Evolutionary conservation across 2,797 vertebrate genomes (phyloP).

Genomic region (Dromococcyx pavoninus): DNA sequence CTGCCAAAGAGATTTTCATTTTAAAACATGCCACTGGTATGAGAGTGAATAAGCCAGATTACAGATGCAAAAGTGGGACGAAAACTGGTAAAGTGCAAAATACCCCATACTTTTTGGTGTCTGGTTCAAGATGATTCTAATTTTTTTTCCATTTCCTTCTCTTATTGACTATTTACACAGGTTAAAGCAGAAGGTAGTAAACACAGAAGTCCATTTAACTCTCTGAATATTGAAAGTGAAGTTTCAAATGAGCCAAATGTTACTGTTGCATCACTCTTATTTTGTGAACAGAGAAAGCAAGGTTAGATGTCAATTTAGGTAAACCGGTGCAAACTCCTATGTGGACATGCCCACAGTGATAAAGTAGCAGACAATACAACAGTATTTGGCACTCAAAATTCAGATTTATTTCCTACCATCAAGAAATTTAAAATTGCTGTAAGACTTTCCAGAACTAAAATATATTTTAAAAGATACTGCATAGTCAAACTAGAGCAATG

Average conservation of each 20-base stretch:
- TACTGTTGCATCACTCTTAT: not conserved
- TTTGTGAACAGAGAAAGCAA: not conserved
- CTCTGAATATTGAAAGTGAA: not conserved
- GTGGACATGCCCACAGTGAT: not conserved
- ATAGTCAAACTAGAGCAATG: not conserved
- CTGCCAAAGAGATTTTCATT: not conserved
- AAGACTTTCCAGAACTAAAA: not conserved
- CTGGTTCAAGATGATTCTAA: not conserved
- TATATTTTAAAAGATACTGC: not conserved
- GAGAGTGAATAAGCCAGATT: not conserved
- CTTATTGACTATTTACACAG: not conserved
- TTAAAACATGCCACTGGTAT: rapidly evolving
- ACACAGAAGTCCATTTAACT: not conserved
- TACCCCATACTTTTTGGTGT: not conserved
- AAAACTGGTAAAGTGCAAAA: not conserved
- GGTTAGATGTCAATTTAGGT: not conserved
- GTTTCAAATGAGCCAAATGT: not conserved
- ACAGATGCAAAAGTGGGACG: not conserved
- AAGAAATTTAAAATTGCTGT: not conserved
- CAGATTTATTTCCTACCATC: not conserved
- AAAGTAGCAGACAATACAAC: not conserved
- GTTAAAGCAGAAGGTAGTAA: not conserved
- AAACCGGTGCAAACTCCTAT: not conserved
- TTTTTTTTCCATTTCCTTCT: not conserved
- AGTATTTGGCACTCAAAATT: not conserved